Conservation (phyloP, 2,797 vertebrate species). For the Holocentrus rufus region DNA sequence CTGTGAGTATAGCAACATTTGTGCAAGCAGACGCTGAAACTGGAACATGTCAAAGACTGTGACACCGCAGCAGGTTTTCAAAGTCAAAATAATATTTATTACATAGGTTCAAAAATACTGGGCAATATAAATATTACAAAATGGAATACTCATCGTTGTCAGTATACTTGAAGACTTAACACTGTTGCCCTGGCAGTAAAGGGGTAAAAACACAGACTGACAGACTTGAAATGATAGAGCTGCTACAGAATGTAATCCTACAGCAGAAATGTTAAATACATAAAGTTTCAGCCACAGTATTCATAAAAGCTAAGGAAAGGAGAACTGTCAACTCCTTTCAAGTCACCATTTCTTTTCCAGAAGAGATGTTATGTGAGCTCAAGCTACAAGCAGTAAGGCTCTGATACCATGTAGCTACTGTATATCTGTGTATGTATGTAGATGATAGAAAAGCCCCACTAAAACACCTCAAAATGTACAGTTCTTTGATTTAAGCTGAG, state of each 20-base stretch:
- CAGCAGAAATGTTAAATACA: slow-evolving; percentile 19
- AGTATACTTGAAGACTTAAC: slow-evolving; percentile 60
- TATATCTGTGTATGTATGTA: background rate
- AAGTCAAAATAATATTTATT: slow-evolving; percentile 77
- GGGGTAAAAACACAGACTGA: slow-evolving; percentile 35
- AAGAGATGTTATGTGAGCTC: background rate
- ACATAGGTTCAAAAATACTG: slow-evolving; percentile 67
- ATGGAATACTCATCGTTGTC: slow-evolving; percentile 52
- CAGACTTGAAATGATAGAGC: slow-evolving; percentile 20
- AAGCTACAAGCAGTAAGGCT: slow-evolving; percentile 4
- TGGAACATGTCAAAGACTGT: background rate
- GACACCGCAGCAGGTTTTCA: slow-evolving; percentile 10
- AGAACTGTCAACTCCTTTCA: slow-evolving; percentile 10
- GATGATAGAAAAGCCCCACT: background rate
- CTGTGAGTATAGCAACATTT: slow-evolving; percentile 14
- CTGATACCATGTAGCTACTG: background rate
- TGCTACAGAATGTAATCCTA: slow-evolving; percentile 13
- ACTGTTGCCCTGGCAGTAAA: slow-evolving; percentile 66
- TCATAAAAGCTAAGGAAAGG: background rate
- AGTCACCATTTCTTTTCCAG: background rate
- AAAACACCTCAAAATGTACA: background rate
- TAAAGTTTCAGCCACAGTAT: slow-evolving; percentile 1
- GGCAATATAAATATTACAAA: slow-evolving; percentile 80
- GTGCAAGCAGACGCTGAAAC: background rate
- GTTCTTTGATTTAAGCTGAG: background rate